Evolutionary conservation across 37 sponge, comb jelly and placozoan species (phyloP), one percentile per base, ranked within the genome.

Genomic region (Agelas oroides): DNA sequence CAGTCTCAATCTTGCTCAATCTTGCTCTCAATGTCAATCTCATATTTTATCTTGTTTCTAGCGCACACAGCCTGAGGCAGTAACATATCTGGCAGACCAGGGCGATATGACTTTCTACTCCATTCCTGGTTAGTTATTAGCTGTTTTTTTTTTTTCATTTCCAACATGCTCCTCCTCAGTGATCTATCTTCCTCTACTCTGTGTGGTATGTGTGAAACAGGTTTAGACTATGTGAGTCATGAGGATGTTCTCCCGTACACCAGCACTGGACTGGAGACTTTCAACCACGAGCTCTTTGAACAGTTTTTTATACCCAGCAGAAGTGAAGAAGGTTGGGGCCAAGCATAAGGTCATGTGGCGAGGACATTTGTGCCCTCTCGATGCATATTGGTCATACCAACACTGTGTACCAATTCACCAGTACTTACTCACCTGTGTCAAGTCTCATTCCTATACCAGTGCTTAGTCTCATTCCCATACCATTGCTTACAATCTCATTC

Each of bases 201-300:
- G n/a, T n/a, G n/a, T n/a, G n/a, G n/a, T n/a, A n/a, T n/a, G n/a
- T n/a, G n/a, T n/a, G n/a, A n/a, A n/a, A 14, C 76, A 88, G 99
- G 99, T 0, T 59, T 98, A 25, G 99, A 98, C 74, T 98, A 98
- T 82, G 91, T 96, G 38, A 87, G 79, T 37, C 99, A 98, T 64
- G 97, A 98, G 46, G 97, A 98, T 58, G 77, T 98, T 38, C 80
- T 96, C 0, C 99, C 99, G 0, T 98, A 96, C 71, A 79, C 84
- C 31, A 70, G 77, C 40, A 94, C 88, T 38, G 55, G 73, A 19
- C 31, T 37, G 36, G 89, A 96, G 15, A 88, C 90, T 0, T 89
- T 98, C 62, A 83, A 88, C 16, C 99, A 98, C 69, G 83, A 95
- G 59, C 88, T 98, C 38, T 98, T 94, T 64, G 35, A 59, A 3